Conservation (phyloP, 2,113 vertebrate species). For the Epinephelus fuscoguttatus region DNA sequence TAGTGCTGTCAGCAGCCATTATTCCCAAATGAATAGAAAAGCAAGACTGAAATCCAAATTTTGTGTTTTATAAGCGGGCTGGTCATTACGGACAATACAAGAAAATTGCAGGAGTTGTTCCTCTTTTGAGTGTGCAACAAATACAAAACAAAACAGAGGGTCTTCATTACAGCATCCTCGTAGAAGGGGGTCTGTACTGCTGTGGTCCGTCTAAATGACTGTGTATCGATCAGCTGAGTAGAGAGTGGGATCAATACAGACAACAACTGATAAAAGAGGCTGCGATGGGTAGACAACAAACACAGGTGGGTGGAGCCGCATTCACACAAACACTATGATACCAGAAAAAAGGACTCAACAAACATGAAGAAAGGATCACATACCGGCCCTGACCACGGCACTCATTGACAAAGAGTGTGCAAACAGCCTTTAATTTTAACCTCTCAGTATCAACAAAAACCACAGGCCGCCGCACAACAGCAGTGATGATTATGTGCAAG, state of each 20-base stretch:
- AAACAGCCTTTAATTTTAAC: conserved; percentile 44
- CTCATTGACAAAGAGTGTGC: conserved; percentile 20
- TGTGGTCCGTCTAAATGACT: conserved; percentile 71
- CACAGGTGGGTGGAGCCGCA: not conserved
- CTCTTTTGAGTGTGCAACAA: conserved; percentile 49
- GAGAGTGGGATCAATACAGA: conserved; percentile 75
- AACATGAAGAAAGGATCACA: conserved; percentile 20
- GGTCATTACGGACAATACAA: conserved; percentile 50
- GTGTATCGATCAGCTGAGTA: conserved; percentile 75
- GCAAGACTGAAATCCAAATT: conserved; percentile 47
- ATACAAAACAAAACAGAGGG: conserved; percentile 58
- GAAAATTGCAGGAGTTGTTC: conserved; percentile 58
- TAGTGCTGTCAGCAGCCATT: conserved; percentile 43
- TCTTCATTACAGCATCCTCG: conserved; percentile 60
- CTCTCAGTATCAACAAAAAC: conserved; percentile 14
- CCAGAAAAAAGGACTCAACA: not conserved
- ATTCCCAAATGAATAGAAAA: conserved; percentile 45
- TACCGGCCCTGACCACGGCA: not conserved
- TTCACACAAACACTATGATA: conserved; percentile 39
- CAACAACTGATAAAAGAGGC: conserved; percentile 63
- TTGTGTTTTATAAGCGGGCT: conserved; percentile 38
- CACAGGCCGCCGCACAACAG: not conserved
- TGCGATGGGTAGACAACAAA: conserved; percentile 42
- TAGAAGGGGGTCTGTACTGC: conserved; percentile 31
- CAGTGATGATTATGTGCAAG: not conserved